Percentiles rank a stretch among this genome's conserved stretches.
Evolutionary conservation across 92 coral and sea anemone genomes (phyloP).

Genomic region (Galaxea fascicularis): DNA sequence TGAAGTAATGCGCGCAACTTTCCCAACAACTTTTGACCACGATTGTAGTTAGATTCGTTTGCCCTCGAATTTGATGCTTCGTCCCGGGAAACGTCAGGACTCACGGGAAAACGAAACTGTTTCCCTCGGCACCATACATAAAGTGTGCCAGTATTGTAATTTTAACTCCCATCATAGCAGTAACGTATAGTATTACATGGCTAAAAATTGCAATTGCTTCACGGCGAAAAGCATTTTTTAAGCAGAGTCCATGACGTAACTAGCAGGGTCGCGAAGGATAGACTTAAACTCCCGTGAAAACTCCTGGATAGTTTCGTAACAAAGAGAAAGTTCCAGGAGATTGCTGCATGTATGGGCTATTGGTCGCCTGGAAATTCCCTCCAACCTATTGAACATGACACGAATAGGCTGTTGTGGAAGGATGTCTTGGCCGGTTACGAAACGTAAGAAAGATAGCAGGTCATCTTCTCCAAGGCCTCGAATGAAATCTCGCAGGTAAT

Average conservation of each 20-base stretch:
- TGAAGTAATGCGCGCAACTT: no score
- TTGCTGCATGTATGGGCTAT: conserved; percentile 9
- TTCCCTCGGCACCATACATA: not conserved
- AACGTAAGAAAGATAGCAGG: not conserved
- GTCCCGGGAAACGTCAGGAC: no score
- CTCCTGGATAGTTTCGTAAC: not conserved
- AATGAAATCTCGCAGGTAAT: conserved; percentile 2
- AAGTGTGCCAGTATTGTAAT: not conserved
- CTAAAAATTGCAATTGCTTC: not conserved
- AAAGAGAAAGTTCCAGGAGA: conserved; percentile 8
- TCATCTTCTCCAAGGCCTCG: conserved; percentile 8
- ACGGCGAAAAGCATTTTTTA: not conserved
- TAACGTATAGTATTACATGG: no score
- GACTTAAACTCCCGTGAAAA: conserved; percentile 12
- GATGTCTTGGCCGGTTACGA: conserved; percentile 7
- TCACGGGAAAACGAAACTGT: not conserved
- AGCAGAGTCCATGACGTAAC: conserved; percentile 4
- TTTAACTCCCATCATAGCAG: no score
- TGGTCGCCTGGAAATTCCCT: conserved; percentile 19
- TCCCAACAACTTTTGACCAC: no score
- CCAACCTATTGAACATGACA: conserved; percentile 5
- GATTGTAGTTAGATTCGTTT: no score
- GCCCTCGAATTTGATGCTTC: no score
- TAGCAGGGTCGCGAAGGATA: conserved; percentile 2
- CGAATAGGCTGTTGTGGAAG: not conserved